A percentile compares a stretch with the other conserved stretches of the same genome.
Evolutionary conservation across 2,113 vertebrate species (phyloP).

Genomic region (Macroglossus sobrinus): DNA sequence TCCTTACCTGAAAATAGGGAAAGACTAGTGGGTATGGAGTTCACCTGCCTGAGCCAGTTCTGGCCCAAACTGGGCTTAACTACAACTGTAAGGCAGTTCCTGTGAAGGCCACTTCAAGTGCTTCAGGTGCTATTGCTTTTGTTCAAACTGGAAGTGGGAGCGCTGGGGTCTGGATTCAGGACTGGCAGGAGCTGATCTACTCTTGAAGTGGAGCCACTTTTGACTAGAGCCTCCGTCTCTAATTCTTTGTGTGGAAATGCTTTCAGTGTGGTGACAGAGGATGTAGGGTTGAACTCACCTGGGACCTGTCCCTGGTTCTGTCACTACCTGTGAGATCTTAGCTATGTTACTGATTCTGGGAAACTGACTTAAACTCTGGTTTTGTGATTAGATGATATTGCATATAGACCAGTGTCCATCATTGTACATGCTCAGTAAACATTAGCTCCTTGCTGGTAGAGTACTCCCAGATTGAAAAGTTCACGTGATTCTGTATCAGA

Average conservation of each 20-base stretch:
- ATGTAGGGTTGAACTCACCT: neutral
- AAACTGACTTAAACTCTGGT: neutral
- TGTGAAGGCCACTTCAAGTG: neutral
- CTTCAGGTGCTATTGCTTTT: neutral
- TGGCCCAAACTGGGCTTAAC: neutral
- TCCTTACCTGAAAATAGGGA: neutral
- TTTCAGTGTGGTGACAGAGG: too few species aligned
- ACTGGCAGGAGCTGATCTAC: neutral
- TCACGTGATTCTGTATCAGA: neutral
- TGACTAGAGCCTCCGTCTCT: accelerated
- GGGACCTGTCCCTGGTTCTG: neutral
- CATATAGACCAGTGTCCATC: neutral
- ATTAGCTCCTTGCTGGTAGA: neutral
- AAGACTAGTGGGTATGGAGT: accelerated
- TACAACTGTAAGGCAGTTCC: accelerated
- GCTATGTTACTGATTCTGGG: too few species aligned
- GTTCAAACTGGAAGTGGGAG: neutral
- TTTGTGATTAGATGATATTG: accelerated
- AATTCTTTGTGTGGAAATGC: accelerated
- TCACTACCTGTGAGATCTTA: neutral
- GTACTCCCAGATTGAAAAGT: neutral
- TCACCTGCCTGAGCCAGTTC: neutral
- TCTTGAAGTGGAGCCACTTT: neutral
- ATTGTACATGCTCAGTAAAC: accelerated
- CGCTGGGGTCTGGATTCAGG: neutral